These are phyloP conservation scores for Scaptomyza cyrtandrae DNA, from an alignment of 2,888 invertebrate genomes.

Conservation along the genomic window DNA sequence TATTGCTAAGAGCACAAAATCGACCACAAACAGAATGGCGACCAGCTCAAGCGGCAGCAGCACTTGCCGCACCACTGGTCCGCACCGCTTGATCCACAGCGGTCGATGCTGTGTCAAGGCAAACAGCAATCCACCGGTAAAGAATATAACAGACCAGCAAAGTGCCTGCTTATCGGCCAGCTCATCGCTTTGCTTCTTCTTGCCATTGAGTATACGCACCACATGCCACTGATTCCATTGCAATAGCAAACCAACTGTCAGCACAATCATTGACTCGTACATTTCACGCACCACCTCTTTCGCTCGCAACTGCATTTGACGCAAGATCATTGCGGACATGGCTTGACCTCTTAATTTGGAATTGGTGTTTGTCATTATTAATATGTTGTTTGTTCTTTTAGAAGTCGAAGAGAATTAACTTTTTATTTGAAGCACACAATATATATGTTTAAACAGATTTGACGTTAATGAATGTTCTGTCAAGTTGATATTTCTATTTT, in stretches of 20 bases:
- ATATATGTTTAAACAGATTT: no score
- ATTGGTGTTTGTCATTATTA: neutral
- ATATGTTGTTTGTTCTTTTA: no score
- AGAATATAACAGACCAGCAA: constrained; percentile 38
- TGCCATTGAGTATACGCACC: constrained; percentile 9
- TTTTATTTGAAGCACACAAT: no score
- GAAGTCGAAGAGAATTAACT: no score
- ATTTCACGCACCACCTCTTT: constrained; percentile 35
- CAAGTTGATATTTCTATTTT: no score
- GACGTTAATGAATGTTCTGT: no score
- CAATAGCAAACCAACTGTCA: constrained; percentile 33
- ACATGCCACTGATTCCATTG: constrained; percentile 56
- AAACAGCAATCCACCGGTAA: constrained; percentile 37
- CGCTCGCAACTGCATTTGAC: constrained; percentile 11
- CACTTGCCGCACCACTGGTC: constrained; percentile 7
- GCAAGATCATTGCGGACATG: constrained; percentile 22
- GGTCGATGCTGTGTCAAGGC: constrained; percentile 40
- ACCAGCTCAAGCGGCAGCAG: constrained; percentile 39
- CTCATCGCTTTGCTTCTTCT: constrained; percentile 12
- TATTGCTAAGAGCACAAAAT: constrained; percentile 39
- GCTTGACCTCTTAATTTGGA: constrained; percentile 9
- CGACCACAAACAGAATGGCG: constrained; percentile 39
- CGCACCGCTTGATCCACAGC: constrained; percentile 10
- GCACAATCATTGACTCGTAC: constrained; percentile 49
- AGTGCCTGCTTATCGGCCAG: neutral